phyloP scores from a whole-genome alignment of 2,888 invertebrate genomes.

The Tortricodes alternella region DNA sequence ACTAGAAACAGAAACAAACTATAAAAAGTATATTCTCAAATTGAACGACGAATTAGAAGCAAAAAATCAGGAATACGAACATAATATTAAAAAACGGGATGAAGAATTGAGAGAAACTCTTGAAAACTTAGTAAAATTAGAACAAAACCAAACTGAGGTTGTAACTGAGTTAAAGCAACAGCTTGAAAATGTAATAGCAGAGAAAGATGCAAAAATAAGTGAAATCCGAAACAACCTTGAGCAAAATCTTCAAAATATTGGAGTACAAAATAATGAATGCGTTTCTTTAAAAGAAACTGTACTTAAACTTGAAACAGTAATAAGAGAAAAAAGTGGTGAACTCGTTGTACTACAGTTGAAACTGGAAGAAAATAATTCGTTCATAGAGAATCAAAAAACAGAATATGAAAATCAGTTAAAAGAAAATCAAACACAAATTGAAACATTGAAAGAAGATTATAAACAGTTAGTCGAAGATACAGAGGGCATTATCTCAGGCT shows the following conservation, averaged over 20 bases:
- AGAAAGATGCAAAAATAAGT: slow-evolving; percentile 45
- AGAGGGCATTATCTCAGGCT: slow-evolving; percentile 58
- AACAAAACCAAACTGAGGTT: slow-evolving; percentile 42
- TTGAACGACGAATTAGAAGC: slow-evolving; percentile 47
- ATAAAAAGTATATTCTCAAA: slow-evolving; percentile 44
- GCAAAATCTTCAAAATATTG: slow-evolving; percentile 43
- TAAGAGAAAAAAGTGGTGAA: slow-evolving; percentile 44
- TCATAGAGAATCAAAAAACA: slow-evolving; percentile 50
- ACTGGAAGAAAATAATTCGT: slow-evolving; percentile 41
- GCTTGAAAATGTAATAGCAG: slow-evolving; percentile 35
- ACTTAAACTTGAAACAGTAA: slow-evolving; percentile 41
- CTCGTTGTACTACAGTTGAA: slow-evolving; percentile 42
- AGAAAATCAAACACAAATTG: slow-evolving; percentile 31
- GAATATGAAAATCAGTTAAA: slow-evolving; percentile 68
- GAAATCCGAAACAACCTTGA: slow-evolving; percentile 42
- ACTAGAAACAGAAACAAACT: slow-evolving; percentile 47
- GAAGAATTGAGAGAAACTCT: slow-evolving; percentile 51
- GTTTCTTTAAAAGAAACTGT: slow-evolving; percentile 43
- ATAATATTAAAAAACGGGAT: slow-evolving; percentile 50
- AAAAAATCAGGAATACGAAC: slow-evolving; percentile 51
- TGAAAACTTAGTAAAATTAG: slow-evolving; percentile 47
- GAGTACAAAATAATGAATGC: slow-evolving; percentile 42
- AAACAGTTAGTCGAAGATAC: slow-evolving; percentile 16
- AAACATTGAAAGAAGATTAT: slow-evolving; percentile 30
- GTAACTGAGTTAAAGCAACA: slow-evolving; percentile 43